Conservation (phyloP, 2,113 vertebrate genomes). For the Raja brachyura region DNA sequence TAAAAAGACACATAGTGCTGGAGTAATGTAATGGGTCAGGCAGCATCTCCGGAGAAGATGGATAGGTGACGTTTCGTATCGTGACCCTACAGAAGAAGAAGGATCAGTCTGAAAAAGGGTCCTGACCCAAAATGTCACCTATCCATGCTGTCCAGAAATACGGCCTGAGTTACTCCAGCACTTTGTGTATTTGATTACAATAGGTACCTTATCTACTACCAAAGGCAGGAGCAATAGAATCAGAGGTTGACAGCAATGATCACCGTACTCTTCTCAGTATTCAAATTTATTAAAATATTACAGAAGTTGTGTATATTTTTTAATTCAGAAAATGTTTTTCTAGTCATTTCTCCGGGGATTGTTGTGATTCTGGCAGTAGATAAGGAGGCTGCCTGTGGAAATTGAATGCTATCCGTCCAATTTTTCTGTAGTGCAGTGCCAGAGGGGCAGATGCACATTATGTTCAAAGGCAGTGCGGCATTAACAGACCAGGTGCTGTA, state of each 20-base stretch:
- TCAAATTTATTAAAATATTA: not conserved
- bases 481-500: not conserved
- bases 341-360: not conserved
- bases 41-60: no score
- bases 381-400: not conserved
- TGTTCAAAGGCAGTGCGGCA: not conserved
- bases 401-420: not conserved
- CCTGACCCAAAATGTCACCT: no score
- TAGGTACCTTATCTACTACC: not conserved
- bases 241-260: not conserved
- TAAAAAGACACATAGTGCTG: no score
- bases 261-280: not conserved
- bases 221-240: not conserved
- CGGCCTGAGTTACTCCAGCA: no score
- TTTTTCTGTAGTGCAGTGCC: not conserved
- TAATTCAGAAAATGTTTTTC: not conserved
- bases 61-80: no score
- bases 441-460: not conserved
- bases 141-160: no score
- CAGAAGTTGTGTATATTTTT: not conserved
- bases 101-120: no score
- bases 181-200: not conserved
- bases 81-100: no score
- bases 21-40: no score
- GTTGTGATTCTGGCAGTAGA: not conserved